These are phyloP conservation scores for Micromys minutus DNA, from an alignment of 2,113 vertebrate species.

Conservation along the genomic window DNA sequence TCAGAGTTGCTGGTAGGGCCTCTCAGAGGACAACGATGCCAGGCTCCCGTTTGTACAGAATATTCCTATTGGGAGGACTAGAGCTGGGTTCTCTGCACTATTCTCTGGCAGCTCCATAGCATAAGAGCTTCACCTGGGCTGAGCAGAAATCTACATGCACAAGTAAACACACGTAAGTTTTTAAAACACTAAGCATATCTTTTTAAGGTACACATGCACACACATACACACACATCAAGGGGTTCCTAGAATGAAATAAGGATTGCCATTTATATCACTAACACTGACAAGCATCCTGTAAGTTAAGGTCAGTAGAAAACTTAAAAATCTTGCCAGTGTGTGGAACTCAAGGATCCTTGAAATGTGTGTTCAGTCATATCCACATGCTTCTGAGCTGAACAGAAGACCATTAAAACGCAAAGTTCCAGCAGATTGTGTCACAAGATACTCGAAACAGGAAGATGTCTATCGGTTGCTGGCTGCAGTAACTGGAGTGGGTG, in stretches of 20 bases:
- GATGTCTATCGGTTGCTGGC: not conserved
- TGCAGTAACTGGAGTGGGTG: too few species aligned
- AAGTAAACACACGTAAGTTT: not conserved
- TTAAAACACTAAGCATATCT: not conserved
- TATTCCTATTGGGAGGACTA: not conserved
- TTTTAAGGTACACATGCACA: not conserved
- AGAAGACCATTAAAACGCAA: not conserved
- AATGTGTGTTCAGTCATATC: not conserved
- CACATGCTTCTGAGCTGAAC: not conserved
- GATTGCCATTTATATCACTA: not conserved
- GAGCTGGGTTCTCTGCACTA: not conserved
- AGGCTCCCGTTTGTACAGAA: not conserved
- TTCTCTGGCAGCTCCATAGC: not conserved
- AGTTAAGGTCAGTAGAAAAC: not conserved
- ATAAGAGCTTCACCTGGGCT: not conserved
- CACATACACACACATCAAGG: not conserved
- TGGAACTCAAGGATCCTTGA: not conserved
- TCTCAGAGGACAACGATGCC: too few species aligned
- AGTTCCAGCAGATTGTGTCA: not conserved
- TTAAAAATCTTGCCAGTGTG: not conserved
- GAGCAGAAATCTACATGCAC: not conserved
- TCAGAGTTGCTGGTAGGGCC: too few species aligned
- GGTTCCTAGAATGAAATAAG: not conserved
- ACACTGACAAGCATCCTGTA: not conserved
- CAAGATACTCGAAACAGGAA: not conserved